Evolutionary conservation across 2,888 invertebrate species (phyloP).

Genomic region (Melangyna quadrimaculata): DNA sequence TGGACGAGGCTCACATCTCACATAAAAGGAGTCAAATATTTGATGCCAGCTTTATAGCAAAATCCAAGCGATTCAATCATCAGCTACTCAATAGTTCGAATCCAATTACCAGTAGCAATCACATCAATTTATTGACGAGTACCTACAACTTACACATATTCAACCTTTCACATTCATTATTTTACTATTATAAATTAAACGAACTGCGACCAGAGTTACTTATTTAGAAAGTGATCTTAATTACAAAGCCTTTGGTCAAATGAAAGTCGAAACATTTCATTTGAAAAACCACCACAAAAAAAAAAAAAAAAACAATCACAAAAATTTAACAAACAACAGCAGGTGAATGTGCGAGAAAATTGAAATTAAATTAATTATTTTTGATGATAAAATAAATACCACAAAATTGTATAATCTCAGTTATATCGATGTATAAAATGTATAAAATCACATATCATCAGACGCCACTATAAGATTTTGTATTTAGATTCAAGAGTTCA

Average conservation of each 20-base stretch:
- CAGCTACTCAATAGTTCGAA: background rate
- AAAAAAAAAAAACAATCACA: background rate
- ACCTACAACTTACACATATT: background rate
- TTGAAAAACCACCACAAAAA: background rate
- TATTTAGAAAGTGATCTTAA: constrained; percentile 67
- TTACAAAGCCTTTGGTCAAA: constrained; percentile 59
- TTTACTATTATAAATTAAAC: constrained; percentile 33
- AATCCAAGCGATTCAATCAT: too few relatives aligned
- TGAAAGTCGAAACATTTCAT: constrained; percentile 52
- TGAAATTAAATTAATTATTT: constrained; percentile 49
- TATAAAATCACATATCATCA: background rate
- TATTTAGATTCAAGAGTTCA: constrained; percentile 28
- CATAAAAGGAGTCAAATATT: too few relatives aligned
- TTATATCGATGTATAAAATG: constrained; percentile 7
- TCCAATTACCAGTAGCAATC: background rate
- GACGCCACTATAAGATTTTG: background rate
- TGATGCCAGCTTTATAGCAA: too few relatives aligned
- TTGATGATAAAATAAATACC: constrained; percentile 30
- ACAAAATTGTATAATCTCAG: background rate
- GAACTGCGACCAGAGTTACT: constrained; percentile 23
- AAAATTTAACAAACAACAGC: background rate
- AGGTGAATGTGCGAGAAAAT: constrained; percentile 33
- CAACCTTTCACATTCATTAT: background rate
- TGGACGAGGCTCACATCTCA: too few relatives aligned
- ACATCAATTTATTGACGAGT: background rate